These are phyloP conservation scores for Caenorhabditis sp. DNA, from an alignment of 2,888 invertebrate species.

Conservation along the genomic window DNA sequence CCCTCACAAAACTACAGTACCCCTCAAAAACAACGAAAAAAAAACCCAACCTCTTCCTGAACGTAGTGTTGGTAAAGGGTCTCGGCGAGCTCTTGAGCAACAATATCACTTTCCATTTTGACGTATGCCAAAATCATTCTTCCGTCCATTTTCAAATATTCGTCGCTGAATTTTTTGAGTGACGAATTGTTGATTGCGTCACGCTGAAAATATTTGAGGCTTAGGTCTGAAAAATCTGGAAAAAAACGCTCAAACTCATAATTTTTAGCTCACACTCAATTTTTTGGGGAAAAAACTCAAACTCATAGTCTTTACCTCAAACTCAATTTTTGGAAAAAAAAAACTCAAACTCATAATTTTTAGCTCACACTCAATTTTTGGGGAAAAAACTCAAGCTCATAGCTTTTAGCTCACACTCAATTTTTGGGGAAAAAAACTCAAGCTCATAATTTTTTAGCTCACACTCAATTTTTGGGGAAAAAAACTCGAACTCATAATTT, in stretches of 20 bases:
- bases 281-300: background rate
- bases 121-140: conserved; percentile 22
- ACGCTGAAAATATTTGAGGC: background rate
- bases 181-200: background rate
- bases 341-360: too few relatives aligned
- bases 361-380: too few relatives aligned
- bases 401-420: too few relatives aligned
- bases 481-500: too few relatives aligned
- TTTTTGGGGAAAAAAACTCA: too few relatives aligned
- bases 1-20: background rate
- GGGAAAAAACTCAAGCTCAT: background rate
- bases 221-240: background rate
- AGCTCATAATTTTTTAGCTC: too few relatives aligned
- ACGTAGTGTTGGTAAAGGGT: conserved; percentile 10
- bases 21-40: background rate
- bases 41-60: too few relatives aligned
- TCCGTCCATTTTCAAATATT: conserved; percentile 16
- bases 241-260: background rate
- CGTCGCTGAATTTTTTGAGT: conserved; percentile 8
- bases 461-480: too few relatives aligned
- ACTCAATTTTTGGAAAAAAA: too few relatives aligned
- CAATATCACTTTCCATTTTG: conserved; percentile 20
- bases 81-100: conserved; percentile 21
- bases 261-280: too few relatives aligned
- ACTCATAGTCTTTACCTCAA: too few relatives aligned